Conservation (phyloP, 2,797 vertebrate species). For the Prunella strophiata region DNA sequence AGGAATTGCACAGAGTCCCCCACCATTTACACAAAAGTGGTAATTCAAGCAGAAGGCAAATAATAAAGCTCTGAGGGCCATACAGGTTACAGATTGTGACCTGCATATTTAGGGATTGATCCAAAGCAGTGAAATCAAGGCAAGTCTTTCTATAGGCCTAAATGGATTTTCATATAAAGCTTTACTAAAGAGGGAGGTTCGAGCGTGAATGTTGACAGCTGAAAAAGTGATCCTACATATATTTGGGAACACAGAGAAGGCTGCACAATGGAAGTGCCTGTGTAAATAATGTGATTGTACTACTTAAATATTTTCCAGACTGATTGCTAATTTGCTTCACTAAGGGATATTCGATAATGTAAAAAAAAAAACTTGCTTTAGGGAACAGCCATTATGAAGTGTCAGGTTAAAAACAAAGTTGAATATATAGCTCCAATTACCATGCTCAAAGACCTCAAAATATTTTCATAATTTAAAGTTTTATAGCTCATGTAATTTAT, state of each 20-base stretch:
- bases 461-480: conserved; percentile 52
- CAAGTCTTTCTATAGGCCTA: conserved; percentile 10
- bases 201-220: not conserved
- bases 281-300: conserved; percentile 47
- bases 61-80: not conserved
- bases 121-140: conserved; percentile 18
- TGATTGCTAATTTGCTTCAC: conserved; percentile 53
- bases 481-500: conserved; percentile 27
- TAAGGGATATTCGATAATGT: conserved; percentile 36
- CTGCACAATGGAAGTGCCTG: conserved; percentile 20
- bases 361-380: conserved; percentile 32
- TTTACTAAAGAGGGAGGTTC: not conserved
- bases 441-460: conserved; percentile 56
- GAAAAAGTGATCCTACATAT: conserved; percentile 6
- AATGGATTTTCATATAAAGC: conserved; percentile 17
- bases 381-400: conserved; percentile 36
- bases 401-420: conserved; percentile 47
- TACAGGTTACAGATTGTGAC: conserved; percentile 4
- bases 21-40: not conserved
- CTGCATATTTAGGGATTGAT: conserved; percentile 22
- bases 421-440: conserved; percentile 62
- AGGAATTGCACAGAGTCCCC: not conserved
- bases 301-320: conserved; percentile 55
- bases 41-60: conserved; percentile 15
- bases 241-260: conserved; percentile 4